These are phyloP conservation scores for Caenorhabditis angaria DNA, from an alignment of 2,888 invertebrate species.

Conservation along the genomic window DNA sequence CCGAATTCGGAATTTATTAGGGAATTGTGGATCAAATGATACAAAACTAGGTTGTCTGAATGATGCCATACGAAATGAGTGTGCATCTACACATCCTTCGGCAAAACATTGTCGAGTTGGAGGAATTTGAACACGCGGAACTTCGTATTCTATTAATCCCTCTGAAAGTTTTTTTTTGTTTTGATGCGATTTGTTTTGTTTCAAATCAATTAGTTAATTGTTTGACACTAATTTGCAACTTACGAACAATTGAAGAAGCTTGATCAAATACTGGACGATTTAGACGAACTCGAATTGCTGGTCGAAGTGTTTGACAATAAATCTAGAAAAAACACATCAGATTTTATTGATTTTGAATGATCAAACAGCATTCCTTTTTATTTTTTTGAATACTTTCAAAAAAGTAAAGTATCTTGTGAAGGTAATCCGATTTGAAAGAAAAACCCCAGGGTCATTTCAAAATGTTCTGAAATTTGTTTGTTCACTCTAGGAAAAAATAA, in stretches of 20 bases:
- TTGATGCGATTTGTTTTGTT: neutral
- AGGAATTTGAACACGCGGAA: constrained; percentile 62
- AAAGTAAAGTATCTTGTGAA: too few relatives aligned
- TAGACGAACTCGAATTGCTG: constrained; percentile 59
- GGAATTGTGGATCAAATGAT: constrained; percentile 57
- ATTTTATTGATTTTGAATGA: too few relatives aligned
- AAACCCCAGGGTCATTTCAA: too few relatives aligned
- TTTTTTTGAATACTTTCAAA: too few relatives aligned
- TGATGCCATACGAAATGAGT: constrained; percentile 55
- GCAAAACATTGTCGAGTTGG: constrained; percentile 69
- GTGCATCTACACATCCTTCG: constrained; percentile 69
- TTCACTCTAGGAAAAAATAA: too few relatives aligned
- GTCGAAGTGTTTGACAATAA: constrained; percentile 33
- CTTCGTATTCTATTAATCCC: constrained; percentile 67
- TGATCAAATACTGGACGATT: constrained; percentile 61
- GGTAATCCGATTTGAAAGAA: too few relatives aligned
- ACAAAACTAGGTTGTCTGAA: constrained; percentile 56
- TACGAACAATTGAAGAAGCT: constrained; percentile 60
- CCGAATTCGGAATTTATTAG: constrained; percentile 59
- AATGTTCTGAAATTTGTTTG: too few relatives aligned
- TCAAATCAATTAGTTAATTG: neutral
- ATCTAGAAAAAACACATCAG: constrained; percentile 1
- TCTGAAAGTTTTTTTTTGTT: constrained; percentile 53
- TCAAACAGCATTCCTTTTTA: too few relatives aligned
- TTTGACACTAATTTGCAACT: constrained; percentile 17